Base-by-base conservation (phyloP, 1,140 invertebrate species). In the Chironomus striatipennis region DNA sequence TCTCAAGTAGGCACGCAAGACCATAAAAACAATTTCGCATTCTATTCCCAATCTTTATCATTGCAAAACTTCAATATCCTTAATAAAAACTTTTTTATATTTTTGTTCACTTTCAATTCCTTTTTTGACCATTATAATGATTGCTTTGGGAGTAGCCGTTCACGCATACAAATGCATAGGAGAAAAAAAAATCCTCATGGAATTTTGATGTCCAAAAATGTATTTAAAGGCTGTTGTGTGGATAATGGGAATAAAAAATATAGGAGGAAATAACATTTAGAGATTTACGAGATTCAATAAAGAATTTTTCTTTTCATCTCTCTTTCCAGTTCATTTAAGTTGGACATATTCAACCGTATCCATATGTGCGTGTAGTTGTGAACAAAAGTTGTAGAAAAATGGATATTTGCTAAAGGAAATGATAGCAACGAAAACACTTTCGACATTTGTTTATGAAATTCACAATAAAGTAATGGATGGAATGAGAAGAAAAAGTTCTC, bases 211-310 rank as follows among this genome's bases (percentile, higher is more conserved):
- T 47, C 43, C 43, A 47, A 47, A 47, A 12, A 1, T 57, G 47
- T 57, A 57, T 12, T 57, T 57, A 57, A 57, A n/a, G 47, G n/a
- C 47, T n/a, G n/a, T 12, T n/a, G 12, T 57, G 47, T 57, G 47
- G 47, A 57, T 12, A n/a, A n/a, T 57, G 10, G 12, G 15, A 57
- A n/a, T n/a, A n/a, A n/a, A n/a, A n/a, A n/a, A n/a, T n/a, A n/a
- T n/a, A n/a, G n/a, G n/a, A 57, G 47, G 24, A 34, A 34, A 15
- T 7, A 57, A 57, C 47, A 57, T 57, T 57, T 57, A n/a, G 47
- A 57, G 47, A 57, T 57, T 57, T 57, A 57, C 47, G 12, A 57
- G 47, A 57, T 57, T 57, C 47, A 57, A 57, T 57, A 57, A n/a
- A 15, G 47, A 57, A 57, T n/a, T 34, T n/a, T n/a, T n/a, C 15